Evolutionary conservation across 2,797 vertebrate species (phyloP).

Genomic region (Anisognathus igniventris): DNA sequence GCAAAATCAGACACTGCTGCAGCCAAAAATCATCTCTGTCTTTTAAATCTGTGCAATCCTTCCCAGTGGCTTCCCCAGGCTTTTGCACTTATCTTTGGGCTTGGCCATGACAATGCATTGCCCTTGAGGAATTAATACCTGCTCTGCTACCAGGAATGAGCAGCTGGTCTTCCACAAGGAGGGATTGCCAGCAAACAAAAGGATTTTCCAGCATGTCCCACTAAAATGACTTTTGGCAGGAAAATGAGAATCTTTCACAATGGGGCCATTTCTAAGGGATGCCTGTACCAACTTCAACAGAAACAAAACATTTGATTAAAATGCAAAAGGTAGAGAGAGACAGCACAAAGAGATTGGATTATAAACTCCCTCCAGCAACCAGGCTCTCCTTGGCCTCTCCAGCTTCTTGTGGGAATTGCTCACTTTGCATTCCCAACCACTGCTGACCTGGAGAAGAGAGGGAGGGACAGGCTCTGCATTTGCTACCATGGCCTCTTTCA

Average conservation of each 20-base stretch:
- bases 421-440: neutral
- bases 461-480: neutral
- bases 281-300: slow-evolving; percentile 11
- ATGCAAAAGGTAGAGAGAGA: neutral
- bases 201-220: slow-evolving; percentile 32
- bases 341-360: neutral
- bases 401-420: neutral
- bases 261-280: neutral
- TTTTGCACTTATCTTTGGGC: neutral
- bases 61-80: neutral
- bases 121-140: slow-evolving; percentile 12
- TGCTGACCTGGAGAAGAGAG: neutral
- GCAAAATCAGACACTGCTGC: neutral
- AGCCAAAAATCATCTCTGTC: neutral
- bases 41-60: neutral
- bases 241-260: neutral
- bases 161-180: slow-evolving; percentile 15
- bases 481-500: neutral
- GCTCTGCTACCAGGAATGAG: neutral
- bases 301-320: slow-evolving; percentile 35
- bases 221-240: slow-evolving; percentile 29
- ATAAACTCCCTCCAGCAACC: neutral
- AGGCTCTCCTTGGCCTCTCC: neutral
- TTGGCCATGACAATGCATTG: neutral
- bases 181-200: neutral